Percentiles rank a stretch among this genome's conserved stretches.
Conservation (phyloP, 2,113 vertebrate species). For the Tenebrosternarchus preto region DNA sequence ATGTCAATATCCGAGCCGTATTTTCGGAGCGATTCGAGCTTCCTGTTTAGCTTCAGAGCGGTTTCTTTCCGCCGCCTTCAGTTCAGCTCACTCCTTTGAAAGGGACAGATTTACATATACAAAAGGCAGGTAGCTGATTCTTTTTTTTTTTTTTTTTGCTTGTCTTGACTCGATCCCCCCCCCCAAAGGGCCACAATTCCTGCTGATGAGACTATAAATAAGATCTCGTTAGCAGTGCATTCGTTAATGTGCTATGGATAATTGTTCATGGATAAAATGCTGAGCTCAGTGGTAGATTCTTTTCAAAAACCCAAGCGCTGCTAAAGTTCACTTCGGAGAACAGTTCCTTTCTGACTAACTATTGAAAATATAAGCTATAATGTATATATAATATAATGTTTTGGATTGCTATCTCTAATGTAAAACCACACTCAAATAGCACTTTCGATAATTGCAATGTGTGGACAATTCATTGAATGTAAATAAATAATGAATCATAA, state of each 20-base stretch:
- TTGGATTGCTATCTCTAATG: background rate
- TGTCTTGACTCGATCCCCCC: background rate
- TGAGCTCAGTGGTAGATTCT: background rate
- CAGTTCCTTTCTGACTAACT: background rate
- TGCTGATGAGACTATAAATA: background rate
- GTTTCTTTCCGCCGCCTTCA: conserved; percentile 25
- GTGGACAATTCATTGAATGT: conserved; percentile 19
- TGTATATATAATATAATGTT: no score
- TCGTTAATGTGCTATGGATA: background rate
- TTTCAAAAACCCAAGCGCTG: background rate
- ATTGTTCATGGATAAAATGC: background rate
- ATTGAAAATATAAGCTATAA: background rate
- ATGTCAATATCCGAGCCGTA: conserved; percentile 42
- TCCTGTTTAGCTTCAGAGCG: conserved; percentile 41
- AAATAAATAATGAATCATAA: conserved; percentile 25
- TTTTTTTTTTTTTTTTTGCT: conserved; percentile 12
- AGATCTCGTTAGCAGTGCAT: background rate
- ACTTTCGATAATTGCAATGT: conserved; percentile 25
- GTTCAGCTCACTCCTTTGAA: conserved; percentile 28
- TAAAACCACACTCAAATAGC: conserved; percentile 15
- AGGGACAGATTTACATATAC: conserved; percentile 22
- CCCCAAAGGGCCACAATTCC: background rate
- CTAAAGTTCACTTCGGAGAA: background rate
- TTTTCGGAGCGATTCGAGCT: conserved; percentile 34
- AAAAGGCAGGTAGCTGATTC: background rate